Base-by-base conservation (phyloP, 2,113 vertebrate species). In the Glaucidium brasilianum region DNA sequence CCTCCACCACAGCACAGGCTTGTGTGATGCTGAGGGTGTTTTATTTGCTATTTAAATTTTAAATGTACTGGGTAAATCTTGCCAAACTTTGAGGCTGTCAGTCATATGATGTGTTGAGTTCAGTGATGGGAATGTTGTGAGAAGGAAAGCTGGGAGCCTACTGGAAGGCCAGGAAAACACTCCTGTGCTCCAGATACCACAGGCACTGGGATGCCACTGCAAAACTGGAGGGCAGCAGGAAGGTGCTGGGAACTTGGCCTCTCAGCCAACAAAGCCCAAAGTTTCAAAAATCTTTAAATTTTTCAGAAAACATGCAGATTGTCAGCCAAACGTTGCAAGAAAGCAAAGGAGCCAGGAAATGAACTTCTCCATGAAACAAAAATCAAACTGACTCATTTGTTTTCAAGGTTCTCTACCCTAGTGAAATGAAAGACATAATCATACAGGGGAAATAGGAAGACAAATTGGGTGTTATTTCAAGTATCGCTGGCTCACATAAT, bases 361-460 rank as follows among this genome's bases (percentile, higher is more conserved):
- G 15, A 95, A 96, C 84, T 88, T 95, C 59, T 88, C 37, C 80
- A 56, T 49, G 68, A 96, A 97, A 94, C 83, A 94, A 96, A 96
- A 97, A 94, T 91, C 94, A 91, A 72, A 97, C 81, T 85, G 96
- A 95, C 94, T 97, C 96, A 95, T 95, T 96, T 96, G 88, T 94
- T 97, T 97, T 94, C 94, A 90, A 87, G 92, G 92, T 94, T 90
- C 78, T 91, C 71, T 85, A 88, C 59, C 41, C 63, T 81, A 90
- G 86, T 7, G 15, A 95, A 96, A 96, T 94, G 86, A 97, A 95
- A 96, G 96, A 64, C 88, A 92, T 96, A 96, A 97, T 96, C 96
- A 96, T 74, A 92, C 63, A 92, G 78, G 87, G 90, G 87, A 96
- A 97, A 91, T 73, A 79, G 58, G 91, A 97, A 92, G 96, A 95